Base-by-base conservation (phyloP, 2,797 vertebrate species). In the Orestias chungarensis region DNA sequence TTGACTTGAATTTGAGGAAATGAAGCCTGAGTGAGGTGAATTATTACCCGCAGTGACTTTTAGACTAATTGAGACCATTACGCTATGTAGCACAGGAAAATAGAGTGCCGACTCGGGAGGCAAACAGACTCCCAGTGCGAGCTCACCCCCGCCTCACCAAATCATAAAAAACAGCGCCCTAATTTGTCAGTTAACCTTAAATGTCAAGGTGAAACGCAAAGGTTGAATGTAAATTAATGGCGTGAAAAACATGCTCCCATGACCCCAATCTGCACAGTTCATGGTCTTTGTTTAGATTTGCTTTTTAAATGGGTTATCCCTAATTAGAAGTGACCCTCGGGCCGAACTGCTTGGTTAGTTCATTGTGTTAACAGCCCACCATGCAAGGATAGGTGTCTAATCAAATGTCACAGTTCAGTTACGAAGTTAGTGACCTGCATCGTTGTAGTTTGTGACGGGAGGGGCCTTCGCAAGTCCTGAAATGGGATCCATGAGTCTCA, bases 1-100 rank as follows among this genome's bases (percentile, higher is more conserved):
- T 92, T 79, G 84, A 90, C 85, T 89, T 78, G 87, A 89, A 91
- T 90, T 74, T 73, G 78, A 92, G 90, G 91, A 92, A 93, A 93
- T 91, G 91, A 91, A 92, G 88, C 87, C 86, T 75, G 79, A 87
- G 90, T 89, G 90, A 85, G 86, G 82, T 91, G 91, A 93, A 87
- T 92, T 90, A 94, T 92, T 90, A 90, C 88, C 87, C 69, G 72
- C 70, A 42, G 78, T 90, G 91, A 91, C 89, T 92, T 90, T 86
- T 85, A 88, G 88, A 91, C 89, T 92, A 93, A 91, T 92, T 91
- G 90, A 90, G 85, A 86, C 85, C 89, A 91, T 91, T 91, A 89
- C 71, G 64, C 74, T 49, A 82, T 67, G 87, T 71, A 66, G 77
- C 75, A 66, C 67, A 20, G 71, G 62, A 59, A 62, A 83, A 71